These are phyloP conservation scores for Drosophila monieri DNA, from an alignment of 2,888 invertebrate genomes.

Conservation along the genomic window DNA sequence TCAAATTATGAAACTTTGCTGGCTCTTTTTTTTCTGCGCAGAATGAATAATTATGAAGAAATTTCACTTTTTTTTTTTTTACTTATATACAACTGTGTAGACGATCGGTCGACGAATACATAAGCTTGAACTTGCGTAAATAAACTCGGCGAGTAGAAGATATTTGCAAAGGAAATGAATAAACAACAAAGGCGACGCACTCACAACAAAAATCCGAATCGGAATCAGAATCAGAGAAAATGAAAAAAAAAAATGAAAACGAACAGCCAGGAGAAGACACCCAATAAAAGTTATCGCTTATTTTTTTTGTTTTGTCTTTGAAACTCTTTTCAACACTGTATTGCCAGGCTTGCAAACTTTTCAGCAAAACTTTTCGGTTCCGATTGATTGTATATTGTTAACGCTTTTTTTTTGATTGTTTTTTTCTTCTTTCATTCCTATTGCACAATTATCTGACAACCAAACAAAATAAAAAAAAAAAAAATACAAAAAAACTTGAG, in stretches of 20 bases:
- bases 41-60: constrained; percentile 5
- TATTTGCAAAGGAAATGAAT: constrained; percentile 19
- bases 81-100: constrained; percentile 9
- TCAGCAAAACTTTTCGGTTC: neutral
- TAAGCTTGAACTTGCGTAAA: constrained; percentile 35
- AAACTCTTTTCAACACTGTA: constrained; percentile 56
- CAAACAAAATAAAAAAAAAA: constrained; percentile 25
- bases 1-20: constrained; percentile 35
- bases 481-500: constrained; percentile 25
- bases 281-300: constrained; percentile 11
- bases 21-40: neutral
- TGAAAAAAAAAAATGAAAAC: too few relatives aligned
- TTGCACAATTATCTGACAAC: constrained; percentile 63
- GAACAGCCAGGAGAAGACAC: constrained; percentile 1
- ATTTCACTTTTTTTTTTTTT: constrained; percentile 1
- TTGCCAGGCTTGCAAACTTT: constrained; percentile 7
- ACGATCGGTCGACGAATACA: constrained; percentile 35
- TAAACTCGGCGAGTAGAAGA: constrained; percentile 4
- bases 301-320: constrained; percentile 14
- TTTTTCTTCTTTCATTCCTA: constrained; percentile 33
- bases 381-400: constrained; percentile 43
- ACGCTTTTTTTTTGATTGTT: constrained; percentile 5
- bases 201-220: neutral
- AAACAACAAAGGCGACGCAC: constrained; percentile 18
- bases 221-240: neutral